Evolutionary conservation across 2,797 vertebrate species (phyloP).

Genomic region (Pantherophis alleghaniensis): DNA sequence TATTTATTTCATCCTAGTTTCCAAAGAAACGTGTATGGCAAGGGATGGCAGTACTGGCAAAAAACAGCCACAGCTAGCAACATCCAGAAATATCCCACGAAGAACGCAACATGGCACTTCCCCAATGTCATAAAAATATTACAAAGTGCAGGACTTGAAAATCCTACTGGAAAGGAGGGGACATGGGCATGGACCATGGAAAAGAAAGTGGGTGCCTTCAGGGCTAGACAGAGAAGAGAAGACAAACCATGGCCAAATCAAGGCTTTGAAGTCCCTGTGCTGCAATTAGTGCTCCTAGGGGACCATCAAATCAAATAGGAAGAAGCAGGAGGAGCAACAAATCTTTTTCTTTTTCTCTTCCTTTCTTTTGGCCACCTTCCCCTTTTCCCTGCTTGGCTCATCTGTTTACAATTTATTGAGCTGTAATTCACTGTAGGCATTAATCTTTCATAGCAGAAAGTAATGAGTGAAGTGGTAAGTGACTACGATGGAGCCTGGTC

Average conservation of each 20-base stretch:
- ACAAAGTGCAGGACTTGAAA: background rate
- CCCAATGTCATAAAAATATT: background rate
- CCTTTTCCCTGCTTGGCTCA: background rate
- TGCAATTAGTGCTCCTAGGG: background rate
- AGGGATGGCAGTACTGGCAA: background rate
- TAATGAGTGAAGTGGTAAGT: background rate
- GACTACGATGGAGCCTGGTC: background rate
- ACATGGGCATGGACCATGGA: background rate
- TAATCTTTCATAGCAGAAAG: background rate
- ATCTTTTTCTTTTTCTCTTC: background rate
- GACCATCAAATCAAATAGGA: background rate
- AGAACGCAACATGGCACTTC: background rate
- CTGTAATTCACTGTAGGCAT: background rate
- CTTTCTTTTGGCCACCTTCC: background rate
- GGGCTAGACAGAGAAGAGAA: background rate
- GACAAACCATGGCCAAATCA: background rate
- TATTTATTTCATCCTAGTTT: background rate
- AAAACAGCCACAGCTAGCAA: background rate
- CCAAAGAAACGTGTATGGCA: background rate
- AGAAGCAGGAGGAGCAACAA: background rate
- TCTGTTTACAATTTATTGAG: background rate
- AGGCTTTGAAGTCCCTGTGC: background rate
- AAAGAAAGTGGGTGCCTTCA: background rate
- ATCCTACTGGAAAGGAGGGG: background rate
- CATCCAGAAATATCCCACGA: background rate